A percentile compares a stretch with the other conserved stretches of the same genome.
Conservation (phyloP, 2,797 vertebrate genomes). For the Basileuterus tristriatus region DNA sequence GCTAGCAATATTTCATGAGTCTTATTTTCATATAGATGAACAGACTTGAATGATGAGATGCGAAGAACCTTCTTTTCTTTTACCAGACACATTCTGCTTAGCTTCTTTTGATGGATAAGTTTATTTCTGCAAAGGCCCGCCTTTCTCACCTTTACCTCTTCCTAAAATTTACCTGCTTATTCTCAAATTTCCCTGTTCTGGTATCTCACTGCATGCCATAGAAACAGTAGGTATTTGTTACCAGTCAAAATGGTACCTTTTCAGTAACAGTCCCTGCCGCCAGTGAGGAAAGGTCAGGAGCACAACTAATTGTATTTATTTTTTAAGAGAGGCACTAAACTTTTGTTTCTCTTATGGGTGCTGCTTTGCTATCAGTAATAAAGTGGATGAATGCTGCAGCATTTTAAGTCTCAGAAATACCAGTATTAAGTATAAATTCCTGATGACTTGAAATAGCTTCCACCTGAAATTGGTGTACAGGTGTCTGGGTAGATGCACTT, state of each 20-base stretch:
- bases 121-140: not conserved
- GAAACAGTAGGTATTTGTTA: not conserved
- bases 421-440: not conserved
- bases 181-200: not conserved
- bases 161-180: not conserved
- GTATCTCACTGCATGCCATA: not conserved
- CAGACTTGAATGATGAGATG: not conserved
- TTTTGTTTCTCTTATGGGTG: not conserved
- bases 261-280: not conserved
- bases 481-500: not conserved
- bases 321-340: not conserved
- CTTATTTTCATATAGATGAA: slow-evolving; percentile 2
- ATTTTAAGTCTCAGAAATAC: not conserved
- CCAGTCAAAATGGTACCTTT: not conserved
- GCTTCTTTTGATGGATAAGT: not conserved
- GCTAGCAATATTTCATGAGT: not conserved
- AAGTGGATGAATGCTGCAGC: not conserved
- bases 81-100: not conserved
- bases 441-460: not conserved
- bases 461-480: not conserved
- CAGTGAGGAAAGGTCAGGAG: not conserved
- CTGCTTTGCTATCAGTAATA: not conserved
- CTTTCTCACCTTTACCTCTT: not conserved
- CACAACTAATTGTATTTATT: not conserved
- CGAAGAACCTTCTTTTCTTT: not conserved